These are phyloP conservation scores for Dioctria linearis DNA, from an alignment of 2,888 invertebrate genomes.

Conservation along the genomic window DNA sequence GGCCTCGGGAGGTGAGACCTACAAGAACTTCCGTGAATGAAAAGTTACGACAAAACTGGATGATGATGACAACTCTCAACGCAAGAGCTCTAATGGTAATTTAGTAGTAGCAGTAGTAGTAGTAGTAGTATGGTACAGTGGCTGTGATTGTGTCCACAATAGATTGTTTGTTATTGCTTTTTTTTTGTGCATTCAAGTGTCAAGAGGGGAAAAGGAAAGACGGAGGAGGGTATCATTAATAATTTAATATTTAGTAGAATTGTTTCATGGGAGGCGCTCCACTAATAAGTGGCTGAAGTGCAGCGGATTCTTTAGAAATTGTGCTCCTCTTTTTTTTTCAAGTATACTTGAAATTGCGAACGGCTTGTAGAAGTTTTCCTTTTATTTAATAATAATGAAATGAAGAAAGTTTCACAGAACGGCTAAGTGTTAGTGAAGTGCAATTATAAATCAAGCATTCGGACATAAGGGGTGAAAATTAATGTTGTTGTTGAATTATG, in stretches of 20 bases:
- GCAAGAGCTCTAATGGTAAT: conserved; percentile 47
- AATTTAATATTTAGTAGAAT: conserved; percentile 11
- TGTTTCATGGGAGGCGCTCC: neutral
- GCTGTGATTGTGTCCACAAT: conserved; percentile 2
- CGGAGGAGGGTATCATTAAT: conserved; percentile 18
- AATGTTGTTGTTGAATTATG: too few relatives aligned
- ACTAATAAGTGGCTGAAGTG: neutral
- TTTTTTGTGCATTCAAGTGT: neutral
- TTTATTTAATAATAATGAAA: too few relatives aligned
- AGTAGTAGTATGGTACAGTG: neutral
- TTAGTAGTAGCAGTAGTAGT: too few relatives aligned
- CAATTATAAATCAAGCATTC: too few relatives aligned
- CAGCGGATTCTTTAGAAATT: neutral
- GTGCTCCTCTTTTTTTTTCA: neutral
- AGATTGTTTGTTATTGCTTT: conserved; percentile 25
- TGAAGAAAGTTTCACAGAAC: too few relatives aligned
- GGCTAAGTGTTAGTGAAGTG: too few relatives aligned
- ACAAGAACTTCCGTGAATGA: too few relatives aligned
- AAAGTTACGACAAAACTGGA: neutral
- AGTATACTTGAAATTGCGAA: too few relatives aligned
- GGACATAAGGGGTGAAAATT: too few relatives aligned
- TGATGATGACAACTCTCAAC: conserved; percentile 39
- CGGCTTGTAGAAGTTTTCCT: too few relatives aligned
- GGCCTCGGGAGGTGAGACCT: too few relatives aligned
- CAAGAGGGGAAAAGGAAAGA: neutral